Base-by-base conservation (phyloP, 2,113 vertebrate genomes). In the Nyctibius bracteatus region DNA sequence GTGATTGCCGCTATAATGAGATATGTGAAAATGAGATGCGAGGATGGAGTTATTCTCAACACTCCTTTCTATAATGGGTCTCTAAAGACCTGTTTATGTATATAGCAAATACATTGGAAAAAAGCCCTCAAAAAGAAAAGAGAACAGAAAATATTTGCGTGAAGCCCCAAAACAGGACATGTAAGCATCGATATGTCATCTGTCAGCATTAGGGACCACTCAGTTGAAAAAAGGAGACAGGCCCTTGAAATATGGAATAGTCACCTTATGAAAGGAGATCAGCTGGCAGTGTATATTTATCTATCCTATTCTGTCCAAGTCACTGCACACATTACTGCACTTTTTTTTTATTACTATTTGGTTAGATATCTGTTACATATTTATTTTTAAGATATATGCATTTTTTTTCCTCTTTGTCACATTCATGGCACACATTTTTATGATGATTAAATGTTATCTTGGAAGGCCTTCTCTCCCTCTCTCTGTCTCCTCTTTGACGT, bases 361-460 rank as follows among this genome's bases (percentile, higher is more conserved):
- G n/a, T 54, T 81, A 90, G 49, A 58, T 88, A 81, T 86, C 37
- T 91, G 27, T 57, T 57, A 31, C 17, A 25, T 67, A 35, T 19
- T 91, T 72, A 37, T 77, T 95, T 91, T 82, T 49, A 70, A 51
- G 35, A 71, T 54, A 24, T 8, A 72, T 37, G 68, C 20, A 10
- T 4, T 52, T 77, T 52, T 73, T 22, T 31, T 65, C n/a, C n/a
- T n/a, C 74, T 92, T 54, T 83, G 71, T 73, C 43, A 78, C 63
- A 86, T 43, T 44, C 43, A 41, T 9, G 43, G 43, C 59, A 67
- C 1, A 7, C 68, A 49, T 86, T 93, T 95, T 86, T 61, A 74
- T 79, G 86, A 79, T 95, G 80, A 92, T 88, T 86, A 90, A 95
- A 88, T 46, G 25, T 67, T 74, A 61, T 88, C 78, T 89, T 85